Evolutionary conservation across 2,113 vertebrate species (phyloP).

Genomic region (Vicugna pacos): DNA sequence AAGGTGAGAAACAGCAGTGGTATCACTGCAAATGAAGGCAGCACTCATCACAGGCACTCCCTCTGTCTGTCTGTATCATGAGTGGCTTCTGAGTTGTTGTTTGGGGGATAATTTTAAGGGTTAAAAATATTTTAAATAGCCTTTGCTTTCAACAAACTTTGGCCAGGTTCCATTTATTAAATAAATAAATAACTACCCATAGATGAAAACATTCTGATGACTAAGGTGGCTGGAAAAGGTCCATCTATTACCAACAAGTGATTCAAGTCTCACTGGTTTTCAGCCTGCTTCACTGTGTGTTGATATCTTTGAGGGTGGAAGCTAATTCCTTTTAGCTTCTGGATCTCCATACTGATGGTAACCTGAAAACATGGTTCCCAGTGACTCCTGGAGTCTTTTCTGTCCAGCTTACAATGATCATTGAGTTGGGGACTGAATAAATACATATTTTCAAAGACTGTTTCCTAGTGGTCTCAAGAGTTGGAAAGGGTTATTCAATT

Average conservation of each 20-base stretch:
- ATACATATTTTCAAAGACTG: neutral
- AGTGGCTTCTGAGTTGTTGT: neutral
- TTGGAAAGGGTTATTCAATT: slow-evolving; percentile 42
- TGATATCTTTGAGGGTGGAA: neutral
- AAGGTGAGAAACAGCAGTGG: neutral
- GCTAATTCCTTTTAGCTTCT: neutral
- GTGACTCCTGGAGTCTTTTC: neutral
- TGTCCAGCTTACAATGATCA: neutral
- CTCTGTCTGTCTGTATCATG: neutral
- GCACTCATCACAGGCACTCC: neutral
- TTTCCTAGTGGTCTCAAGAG: neutral
- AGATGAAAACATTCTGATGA: neutral
- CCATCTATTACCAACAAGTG: neutral
- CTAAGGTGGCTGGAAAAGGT: neutral
- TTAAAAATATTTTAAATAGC: slow-evolving; percentile 41
- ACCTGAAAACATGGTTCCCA: neutral
- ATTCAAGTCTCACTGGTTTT: neutral
- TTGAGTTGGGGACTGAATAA: neutral
- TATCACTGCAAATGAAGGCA: neutral
- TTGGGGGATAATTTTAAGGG: neutral
- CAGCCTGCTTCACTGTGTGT: neutral
- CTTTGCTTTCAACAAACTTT: neutral
- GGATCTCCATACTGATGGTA: neutral
- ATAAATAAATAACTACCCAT: neutral
- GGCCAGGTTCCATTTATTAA: neutral